Evolutionary conservation across 2,113 vertebrate species (phyloP).

Genomic region (Acanthochromis polyacanthus): DNA sequence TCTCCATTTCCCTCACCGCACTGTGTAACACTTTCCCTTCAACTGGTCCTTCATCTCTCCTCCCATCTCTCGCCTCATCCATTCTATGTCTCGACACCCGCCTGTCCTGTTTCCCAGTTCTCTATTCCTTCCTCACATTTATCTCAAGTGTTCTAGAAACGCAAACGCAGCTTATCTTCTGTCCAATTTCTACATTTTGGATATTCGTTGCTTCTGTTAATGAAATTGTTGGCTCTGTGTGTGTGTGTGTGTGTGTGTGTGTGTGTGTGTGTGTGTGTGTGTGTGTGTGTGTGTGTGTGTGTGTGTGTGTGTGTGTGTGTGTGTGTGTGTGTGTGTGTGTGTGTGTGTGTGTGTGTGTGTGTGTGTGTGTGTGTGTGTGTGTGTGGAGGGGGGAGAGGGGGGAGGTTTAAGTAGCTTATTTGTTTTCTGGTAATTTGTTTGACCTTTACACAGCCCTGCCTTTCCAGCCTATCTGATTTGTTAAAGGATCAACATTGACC

Average conservation of each 20-base stretch:
- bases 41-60: slow-evolving; percentile 48
- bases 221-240: slow-evolving; percentile 28
- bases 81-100: slow-evolving; percentile 1
- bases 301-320: too few species aligned
- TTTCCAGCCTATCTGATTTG: slow-evolving; percentile 31
- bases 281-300: neutral
- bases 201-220: slow-evolving; percentile 40
- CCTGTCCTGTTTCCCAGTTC: slow-evolving; percentile 11
- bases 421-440: slow-evolving; percentile 53
- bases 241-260: neutral
- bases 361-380: too few species aligned
- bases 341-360: neutral
- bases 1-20: slow-evolving; percentile 50
- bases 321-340: neutral
- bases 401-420: slow-evolving; percentile 30
- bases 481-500: slow-evolving; percentile 35
- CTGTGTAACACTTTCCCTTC: slow-evolving; percentile 56
- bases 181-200: slow-evolving; percentile 26
- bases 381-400: neutral
- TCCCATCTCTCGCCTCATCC: slow-evolving; percentile 19
- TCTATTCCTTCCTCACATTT: slow-evolving; percentile 12
- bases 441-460: slow-evolving; percentile 50
- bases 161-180: slow-evolving; percentile 2
- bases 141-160: slow-evolving; percentile 1
- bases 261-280: too few species aligned